Base-by-base conservation (phyloP, 2,797 vertebrate species). In the Orientallactaga sibirica region DNA sequence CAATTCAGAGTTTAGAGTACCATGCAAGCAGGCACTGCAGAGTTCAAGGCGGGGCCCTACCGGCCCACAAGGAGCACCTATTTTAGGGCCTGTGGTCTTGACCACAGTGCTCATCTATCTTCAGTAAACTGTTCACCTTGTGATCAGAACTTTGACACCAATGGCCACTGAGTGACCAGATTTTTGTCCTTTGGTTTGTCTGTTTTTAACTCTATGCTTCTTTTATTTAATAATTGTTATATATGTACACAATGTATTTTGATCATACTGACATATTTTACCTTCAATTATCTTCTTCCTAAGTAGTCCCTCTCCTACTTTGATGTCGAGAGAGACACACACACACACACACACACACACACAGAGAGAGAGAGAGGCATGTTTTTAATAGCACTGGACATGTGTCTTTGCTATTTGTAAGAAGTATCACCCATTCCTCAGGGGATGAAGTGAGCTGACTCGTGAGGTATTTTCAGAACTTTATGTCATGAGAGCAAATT, bases 61-160 rank as follows among this genome's bases (percentile, higher is more conserved):
- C 20, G 74, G 5, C 61, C 68, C 25, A 9, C 62, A 55, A 16
- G n/a, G 29, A 14, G 22, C 52, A 11, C 73, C 73, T 64, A 15
- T 68, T 62, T 84, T 29, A 41, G 94, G 64, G 62, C 86, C 61
- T 61, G 33, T 74, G 80, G 68, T 73, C 9, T 1, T 33, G 71
- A 85, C 80, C 73, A 77, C 7, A 10, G 48, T 37, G 33, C 41
- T 86, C 43, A 81, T 41, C 58, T 73, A 62, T 88, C 92, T 92
- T 92, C 92, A 82, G 89, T 90, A 89, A 90, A 81, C 29, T 25
- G 37, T 58, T 86, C 73, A 84, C 84, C 27, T 62, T 67, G 19
- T n/a, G n/a, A 84, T 85, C 43, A 87, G 88, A 80, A 84, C 77
- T 82, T 37, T 41, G 75, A 86, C 29, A 33, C 22, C 27, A 25